A percentile compares a stretch with the other conserved stretches of the same genome.
Evolutionary conservation across 2,113 vertebrate genomes (phyloP).

Genomic region (Ursus arctos): DNA sequence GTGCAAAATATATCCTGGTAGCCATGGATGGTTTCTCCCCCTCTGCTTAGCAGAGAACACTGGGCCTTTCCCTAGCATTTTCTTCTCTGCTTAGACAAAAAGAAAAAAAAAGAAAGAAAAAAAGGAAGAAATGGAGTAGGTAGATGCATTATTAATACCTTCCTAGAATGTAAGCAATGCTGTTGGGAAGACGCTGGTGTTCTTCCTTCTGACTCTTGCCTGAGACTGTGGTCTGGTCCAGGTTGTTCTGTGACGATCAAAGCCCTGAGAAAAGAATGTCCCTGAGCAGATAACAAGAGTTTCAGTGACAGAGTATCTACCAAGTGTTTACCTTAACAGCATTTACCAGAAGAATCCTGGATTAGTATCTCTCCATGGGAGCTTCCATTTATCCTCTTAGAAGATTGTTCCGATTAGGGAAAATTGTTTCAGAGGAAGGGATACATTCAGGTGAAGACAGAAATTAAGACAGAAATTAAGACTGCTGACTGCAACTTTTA

Average conservation of each 20-base stretch:
- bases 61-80: neutral
- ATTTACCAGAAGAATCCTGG: constrained; percentile 23
- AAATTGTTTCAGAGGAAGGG: constrained; percentile 18
- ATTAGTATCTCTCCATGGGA: constrained; percentile 4
- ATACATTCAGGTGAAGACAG: neutral
- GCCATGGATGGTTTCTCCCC: neutral
- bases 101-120: neutral
- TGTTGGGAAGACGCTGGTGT: neutral
- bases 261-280: neutral
- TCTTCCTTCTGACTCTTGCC: neutral
- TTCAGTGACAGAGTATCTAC: neutral
- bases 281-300: neutral
- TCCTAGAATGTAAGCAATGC: neutral
- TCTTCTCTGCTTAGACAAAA: neutral
- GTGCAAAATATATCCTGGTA: neutral
- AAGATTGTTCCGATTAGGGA: constrained; percentile 7
- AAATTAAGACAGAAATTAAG: neutral
- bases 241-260: neutral
- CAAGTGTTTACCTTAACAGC: constrained; percentile 21
- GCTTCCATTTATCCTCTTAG: constrained; percentile 37
- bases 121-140: neutral
- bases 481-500: constrained; percentile 43
- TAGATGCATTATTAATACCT: neutral
- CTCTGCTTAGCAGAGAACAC: neutral
- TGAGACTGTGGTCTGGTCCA: neutral